phyloP scores from a whole-genome alignment of 2,113 vertebrate species.

The Ifrita kowaldi region DNA sequence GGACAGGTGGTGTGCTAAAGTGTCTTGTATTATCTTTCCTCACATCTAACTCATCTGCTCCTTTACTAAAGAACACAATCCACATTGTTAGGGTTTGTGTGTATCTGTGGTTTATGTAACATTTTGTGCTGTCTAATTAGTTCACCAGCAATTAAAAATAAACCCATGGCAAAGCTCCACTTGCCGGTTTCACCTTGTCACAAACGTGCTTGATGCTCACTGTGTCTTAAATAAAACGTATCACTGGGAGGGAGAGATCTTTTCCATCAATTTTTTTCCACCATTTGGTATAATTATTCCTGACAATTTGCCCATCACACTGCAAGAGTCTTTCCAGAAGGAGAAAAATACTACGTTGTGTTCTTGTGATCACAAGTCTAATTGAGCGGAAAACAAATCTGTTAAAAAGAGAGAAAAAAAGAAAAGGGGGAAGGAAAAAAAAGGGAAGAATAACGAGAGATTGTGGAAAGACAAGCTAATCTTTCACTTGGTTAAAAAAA shows the following conservation, averaged over 20 bases:
- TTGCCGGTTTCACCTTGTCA: conserved; percentile 71
- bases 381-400: conserved; percentile 79
- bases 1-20: conserved; percentile 6
- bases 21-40: neutral
- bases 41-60: conserved; percentile 40
- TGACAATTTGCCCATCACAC: conserved; percentile 79
- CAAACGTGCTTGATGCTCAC: conserved; percentile 35
- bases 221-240: conserved; percentile 67
- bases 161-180: conserved; percentile 68
- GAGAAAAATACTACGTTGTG: conserved; percentile 77
- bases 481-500: conserved; percentile 54
- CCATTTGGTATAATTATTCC: conserved; percentile 78
- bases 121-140: conserved; percentile 71
- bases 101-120: conserved; percentile 12
- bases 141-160: conserved; percentile 75
- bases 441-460: neutral
- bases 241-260: conserved; percentile 59
- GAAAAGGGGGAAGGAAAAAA: neutral
- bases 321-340: conserved; percentile 72
- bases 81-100: conserved; percentile 9
- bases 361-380: conserved; percentile 79
- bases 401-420: conserved; percentile 54
- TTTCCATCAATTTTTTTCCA: conserved; percentile 31
- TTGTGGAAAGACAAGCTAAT: conserved; percentile 45
- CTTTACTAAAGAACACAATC: conserved; percentile 10